Percentiles rank a stretch among this genome's conserved stretches.
phyloP scores from a whole-genome alignment of 2,113 vertebrate species.

The Rhodinocichla rosea region DNA sequence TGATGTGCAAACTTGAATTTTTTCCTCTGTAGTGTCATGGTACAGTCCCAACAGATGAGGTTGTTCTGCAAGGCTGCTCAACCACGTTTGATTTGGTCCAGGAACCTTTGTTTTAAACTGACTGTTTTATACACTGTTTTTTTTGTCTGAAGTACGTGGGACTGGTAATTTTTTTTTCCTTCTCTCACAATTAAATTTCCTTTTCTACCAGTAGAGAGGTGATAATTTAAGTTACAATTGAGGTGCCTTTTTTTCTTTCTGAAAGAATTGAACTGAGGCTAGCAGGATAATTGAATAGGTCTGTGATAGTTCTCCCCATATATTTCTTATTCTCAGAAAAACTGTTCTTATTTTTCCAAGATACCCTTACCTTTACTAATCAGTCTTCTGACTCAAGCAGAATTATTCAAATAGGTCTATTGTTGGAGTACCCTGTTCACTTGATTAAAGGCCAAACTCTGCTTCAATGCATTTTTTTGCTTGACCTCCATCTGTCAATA shows the following conservation, averaged over 20 bases:
- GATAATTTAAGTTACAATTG: neutral
- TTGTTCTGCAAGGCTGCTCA: neutral
- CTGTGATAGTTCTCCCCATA: neutral
- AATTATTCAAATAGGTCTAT: constrained; percentile 51
- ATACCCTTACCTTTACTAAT: constrained; percentile 29
- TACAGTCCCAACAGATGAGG: neutral
- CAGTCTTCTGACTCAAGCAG: constrained; percentile 10
- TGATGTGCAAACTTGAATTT: neutral
- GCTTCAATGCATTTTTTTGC: constrained; percentile 6
- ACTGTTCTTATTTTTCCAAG: constrained; percentile 7
- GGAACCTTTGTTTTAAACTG: neutral
- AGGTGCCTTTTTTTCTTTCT: neutral
- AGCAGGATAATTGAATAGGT: neutral
- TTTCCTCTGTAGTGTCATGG: neutral
- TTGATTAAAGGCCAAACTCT: constrained; percentile 66
- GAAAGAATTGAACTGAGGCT: neutral
- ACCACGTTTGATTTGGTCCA: neutral
- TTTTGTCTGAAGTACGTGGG: neutral
- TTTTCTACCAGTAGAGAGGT: neutral
- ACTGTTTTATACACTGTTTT: neutral
- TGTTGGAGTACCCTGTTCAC: constrained; percentile 35
- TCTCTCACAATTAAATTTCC: neutral
- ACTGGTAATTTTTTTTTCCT: neutral
- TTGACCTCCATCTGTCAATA: constrained; percentile 61
- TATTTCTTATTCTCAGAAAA: neutral